Conservation (phyloP, 2,113 vertebrate genomes). For the Gobiocypris rarus region DNA sequence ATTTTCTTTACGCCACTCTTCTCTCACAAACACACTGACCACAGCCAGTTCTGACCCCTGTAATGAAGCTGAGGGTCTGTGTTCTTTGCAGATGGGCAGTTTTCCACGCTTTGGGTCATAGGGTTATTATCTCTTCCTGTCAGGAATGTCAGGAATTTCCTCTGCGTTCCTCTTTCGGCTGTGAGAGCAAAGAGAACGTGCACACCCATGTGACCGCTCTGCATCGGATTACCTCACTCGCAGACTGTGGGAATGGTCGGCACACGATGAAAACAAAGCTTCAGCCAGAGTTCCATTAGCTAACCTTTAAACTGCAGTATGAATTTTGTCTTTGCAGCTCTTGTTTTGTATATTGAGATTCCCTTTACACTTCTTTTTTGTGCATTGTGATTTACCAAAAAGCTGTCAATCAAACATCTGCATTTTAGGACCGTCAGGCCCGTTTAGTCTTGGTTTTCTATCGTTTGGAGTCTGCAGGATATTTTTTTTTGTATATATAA, state of each 20-base stretch:
- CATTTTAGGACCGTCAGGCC: neutral
- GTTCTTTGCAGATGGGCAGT: slow-evolving; percentile 51
- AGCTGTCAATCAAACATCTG: slow-evolving; percentile 32
- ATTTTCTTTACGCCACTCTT: neutral
- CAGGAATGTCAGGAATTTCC: slow-evolving; percentile 81
- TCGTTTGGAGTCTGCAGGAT: too few species aligned
- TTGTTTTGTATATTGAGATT: neutral
- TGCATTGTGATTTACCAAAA: neutral
- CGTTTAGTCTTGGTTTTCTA: too few species aligned
- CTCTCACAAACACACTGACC: neutral
- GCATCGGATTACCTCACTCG: slow-evolving; percentile 40
- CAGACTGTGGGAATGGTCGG: slow-evolving; percentile 9
- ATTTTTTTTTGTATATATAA: too few species aligned
- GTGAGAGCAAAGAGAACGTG: slow-evolving; percentile 59
- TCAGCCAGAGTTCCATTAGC: neutral
- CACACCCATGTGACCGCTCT: slow-evolving; percentile 37
- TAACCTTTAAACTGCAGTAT: neutral
- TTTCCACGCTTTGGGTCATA: slow-evolving; percentile 66
- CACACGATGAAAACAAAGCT: neutral
- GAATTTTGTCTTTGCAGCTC: neutral
- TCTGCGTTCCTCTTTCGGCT: slow-evolving; percentile 70
- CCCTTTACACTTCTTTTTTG: neutral
- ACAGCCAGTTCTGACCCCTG: neutral
- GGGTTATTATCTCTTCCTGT: slow-evolving; percentile 80
- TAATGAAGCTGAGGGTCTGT: neutral